Percentiles rank a stretch among this genome's conserved stretches.
Conservation (phyloP, 2,888 invertebrate species). For the Noctua pronuba region DNA sequence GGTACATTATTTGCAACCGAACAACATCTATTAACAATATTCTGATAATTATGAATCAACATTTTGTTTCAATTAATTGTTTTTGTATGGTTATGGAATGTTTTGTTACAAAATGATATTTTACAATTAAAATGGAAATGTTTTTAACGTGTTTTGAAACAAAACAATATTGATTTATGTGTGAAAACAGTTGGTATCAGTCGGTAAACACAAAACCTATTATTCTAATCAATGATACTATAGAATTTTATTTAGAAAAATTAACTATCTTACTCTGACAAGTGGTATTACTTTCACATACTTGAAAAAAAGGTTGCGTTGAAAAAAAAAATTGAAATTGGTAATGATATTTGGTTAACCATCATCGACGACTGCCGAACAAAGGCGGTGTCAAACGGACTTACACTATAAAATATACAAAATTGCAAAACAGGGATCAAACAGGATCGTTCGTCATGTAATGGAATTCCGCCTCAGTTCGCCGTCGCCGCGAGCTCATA, state of each 20-base stretch:
- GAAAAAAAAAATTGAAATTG: constrained; percentile 62
- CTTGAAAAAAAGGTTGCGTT: constrained; percentile 37
- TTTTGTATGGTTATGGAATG: neutral
- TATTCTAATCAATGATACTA: constrained; percentile 2
- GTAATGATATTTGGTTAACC: constrained; percentile 68
- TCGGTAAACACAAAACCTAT: neutral
- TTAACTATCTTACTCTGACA: constrained; percentile 7
- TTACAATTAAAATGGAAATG: neutral
- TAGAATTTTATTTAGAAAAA: constrained; percentile 27
- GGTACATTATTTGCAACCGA: too few relatives aligned
- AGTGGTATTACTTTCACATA: constrained; percentile 15
- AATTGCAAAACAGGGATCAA: constrained; percentile 76
- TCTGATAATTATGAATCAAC: neutral
- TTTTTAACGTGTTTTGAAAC: neutral
- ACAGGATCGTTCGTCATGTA: constrained; percentile 65
- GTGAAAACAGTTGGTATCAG: neutral
- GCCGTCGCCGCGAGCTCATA: constrained; percentile 64
- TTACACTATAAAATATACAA: constrained; percentile 73
- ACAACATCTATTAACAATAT: neutral
- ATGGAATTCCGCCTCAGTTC: constrained; percentile 65
- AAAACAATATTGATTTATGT: neutral
- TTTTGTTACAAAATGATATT: constrained; percentile 25
- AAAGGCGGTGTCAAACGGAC: constrained; percentile 61
- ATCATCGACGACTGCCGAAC: constrained; percentile 60
- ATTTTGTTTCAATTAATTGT: neutral